Evolutionary conservation across 1,140 invertebrate genomes (phyloP), one percentile per base, ranked within the genome.

Genomic region (Alviniconcha marisindica): DNA sequence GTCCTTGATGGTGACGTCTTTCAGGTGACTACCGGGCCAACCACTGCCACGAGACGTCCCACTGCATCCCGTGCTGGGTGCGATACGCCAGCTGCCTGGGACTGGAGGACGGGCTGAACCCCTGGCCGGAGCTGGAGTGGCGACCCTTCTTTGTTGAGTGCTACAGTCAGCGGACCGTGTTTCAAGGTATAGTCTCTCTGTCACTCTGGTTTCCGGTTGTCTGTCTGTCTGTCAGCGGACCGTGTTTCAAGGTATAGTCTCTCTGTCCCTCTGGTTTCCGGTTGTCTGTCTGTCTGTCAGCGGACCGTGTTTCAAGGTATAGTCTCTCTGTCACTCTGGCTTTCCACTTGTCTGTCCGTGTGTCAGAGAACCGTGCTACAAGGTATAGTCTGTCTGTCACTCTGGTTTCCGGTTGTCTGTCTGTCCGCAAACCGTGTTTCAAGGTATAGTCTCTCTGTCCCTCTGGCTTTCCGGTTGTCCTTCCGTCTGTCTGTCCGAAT

Each of bases 11-110:
- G 33, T 69, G 5, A 5, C 33, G n/a, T 69, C 5, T 69, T 24
- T 7, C 28, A 88, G 88, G 88, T 84, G 88, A 89, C 24, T 90
- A 90, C 83, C 51, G 83, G 38, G 77, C 79, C 56, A 85, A 90
- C 44, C 71, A 84, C 40, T 90, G 89, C 83, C 82, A 81, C 24
- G 88, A 86, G 76, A 83, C 88, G 18, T 83, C 84, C 12, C 85
- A 90, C 66, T 90, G 89, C 77, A 86, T 85, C 1, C 83, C 85
- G 5, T 89, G 88, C 85, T 85, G 85, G 79, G 78, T 87, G 15
- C 54, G 82, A 0, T 87, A 88, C 69, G 85, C 87, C 28, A 87
- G 83, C 42, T 89, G 88, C 73, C 54, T 84, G 15, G 86, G 83
- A 21, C 77, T 79, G 21, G 40, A 15, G 10, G 86, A 88, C 42